Base-by-base conservation (phyloP, 1,140 invertebrate species). In the Drosophila paulistorum region DNA sequence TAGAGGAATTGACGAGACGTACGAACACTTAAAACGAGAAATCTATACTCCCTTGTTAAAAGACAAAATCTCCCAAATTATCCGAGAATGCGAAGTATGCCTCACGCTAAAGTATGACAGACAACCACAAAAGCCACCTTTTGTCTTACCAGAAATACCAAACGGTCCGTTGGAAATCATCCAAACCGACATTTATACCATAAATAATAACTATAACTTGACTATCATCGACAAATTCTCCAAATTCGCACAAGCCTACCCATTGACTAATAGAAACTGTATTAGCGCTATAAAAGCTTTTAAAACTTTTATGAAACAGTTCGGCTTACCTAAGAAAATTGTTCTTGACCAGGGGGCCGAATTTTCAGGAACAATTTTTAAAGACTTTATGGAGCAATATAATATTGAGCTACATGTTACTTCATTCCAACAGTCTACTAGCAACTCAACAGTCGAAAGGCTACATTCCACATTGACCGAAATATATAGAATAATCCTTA, bases 381-480 rank as follows among this genome's bases (percentile, higher is more conserved):
- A 30, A 13, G 13, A 55, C 23, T 55, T 55, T 30, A 4, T 23
- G 11, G 23, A 55, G 11, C 51, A 55, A 30, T 55, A 55, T 26
- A 26, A 20, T 6, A 55, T 55, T 5, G 20, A 55, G 17, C 23
- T 55, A 10, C 51, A 54, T 23, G 2, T 11, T 2, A 7, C n/a
- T n/a, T n/a, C n/a, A n/a, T n/a, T n/a, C n/a, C n/a, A n/a, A n/a
- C n/a, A n/a, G n/a, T n/a, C n/a, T n/a, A n/a, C n/a, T n/a, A n/a
- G n/a, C n/a, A n/a, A n/a, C n/a, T n/a, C 17, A 10, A 35, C 54
- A 5, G 51, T 65, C 0, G 39, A 70, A 45, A 10, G 68, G 1
- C 17, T 65, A 10, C 61, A 70, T 45, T 71, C 63, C 4, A 59
- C 68, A 10, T 20, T 65, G 13, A 65, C 62, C 1, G 68, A 71